A percentile compares a stretch with the other conserved stretches of the same genome.
Conservation (phyloP, 2,113 vertebrate species). For the Scomber scombrus region DNA sequence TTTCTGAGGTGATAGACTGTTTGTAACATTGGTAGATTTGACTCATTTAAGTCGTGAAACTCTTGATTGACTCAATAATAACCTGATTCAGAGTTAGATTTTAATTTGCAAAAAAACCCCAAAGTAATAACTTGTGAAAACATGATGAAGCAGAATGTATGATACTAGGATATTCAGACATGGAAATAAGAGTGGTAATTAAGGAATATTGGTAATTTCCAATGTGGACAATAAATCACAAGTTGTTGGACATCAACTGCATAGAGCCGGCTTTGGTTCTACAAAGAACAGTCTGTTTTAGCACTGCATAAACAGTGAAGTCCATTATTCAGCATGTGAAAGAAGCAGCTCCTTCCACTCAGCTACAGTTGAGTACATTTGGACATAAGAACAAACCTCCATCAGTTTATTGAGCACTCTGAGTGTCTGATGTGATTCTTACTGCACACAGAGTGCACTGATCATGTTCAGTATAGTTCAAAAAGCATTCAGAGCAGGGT, state of each 20-base stretch:
- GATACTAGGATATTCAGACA: background rate
- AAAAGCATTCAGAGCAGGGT: constrained; percentile 8
- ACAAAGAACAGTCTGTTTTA: background rate
- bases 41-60: no score
- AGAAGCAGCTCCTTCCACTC: constrained; percentile 9
- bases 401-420: constrained; percentile 16
- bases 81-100: no score
- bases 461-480: constrained; percentile 20
- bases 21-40: no score
- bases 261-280: background rate
- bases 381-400: background rate
- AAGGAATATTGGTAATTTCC: background rate
- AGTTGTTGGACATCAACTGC: background rate
- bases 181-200: background rate
- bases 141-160: background rate
- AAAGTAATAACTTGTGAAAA: background rate
- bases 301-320: background rate
- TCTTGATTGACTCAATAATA: no score
- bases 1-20: no score
- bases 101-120: no score
- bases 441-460: background rate
- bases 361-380: constrained; percentile 25
- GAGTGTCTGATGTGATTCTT: constrained; percentile 4
- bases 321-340: background rate
- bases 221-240: background rate